These are phyloP conservation scores for Gryllus bimaculatus DNA, from an alignment of 1,140 invertebrate genomes.

Conservation along the genomic window DNA sequence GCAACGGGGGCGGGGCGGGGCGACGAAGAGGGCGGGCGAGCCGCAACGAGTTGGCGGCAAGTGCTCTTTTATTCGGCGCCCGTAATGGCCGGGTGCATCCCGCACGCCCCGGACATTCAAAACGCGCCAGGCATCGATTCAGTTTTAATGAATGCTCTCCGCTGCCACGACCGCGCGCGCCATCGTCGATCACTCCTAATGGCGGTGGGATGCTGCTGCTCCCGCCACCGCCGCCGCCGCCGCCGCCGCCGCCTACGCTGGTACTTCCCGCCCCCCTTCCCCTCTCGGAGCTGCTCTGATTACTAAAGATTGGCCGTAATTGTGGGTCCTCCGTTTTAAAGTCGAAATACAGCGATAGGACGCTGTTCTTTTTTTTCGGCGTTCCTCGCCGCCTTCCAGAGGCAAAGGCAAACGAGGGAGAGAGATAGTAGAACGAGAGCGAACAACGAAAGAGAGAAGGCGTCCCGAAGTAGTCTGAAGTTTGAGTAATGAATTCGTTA, in stretches of 20 bases:
- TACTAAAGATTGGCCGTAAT: background rate
- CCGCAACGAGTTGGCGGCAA: too few relatives aligned
- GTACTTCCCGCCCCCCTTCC: background rate
- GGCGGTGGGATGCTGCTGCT: background rate
- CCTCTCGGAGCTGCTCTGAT: background rate
- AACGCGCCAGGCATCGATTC: background rate
- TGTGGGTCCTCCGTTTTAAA: background rate
- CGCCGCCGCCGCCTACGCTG: background rate
- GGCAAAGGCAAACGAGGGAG: background rate
- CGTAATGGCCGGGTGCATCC: background rate
- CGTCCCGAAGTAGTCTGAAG: background rate
- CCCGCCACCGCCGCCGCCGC: too few relatives aligned
- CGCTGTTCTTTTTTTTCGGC: background rate
- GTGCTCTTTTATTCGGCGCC: background rate
- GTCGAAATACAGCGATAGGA: background rate
- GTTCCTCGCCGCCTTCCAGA: background rate
- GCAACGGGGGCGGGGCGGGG: too few relatives aligned
- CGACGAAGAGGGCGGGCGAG: too few relatives aligned
- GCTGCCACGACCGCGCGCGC: background rate
- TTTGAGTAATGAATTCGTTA: constrained; percentile 5
- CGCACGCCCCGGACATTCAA: background rate
- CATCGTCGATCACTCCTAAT: background rate
- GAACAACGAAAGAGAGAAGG: background rate
- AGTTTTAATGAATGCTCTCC: background rate
- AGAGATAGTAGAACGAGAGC: background rate